Base-by-base conservation (phyloP, 2,888 invertebrate genomes). In the Phengaris alcon region DNA sequence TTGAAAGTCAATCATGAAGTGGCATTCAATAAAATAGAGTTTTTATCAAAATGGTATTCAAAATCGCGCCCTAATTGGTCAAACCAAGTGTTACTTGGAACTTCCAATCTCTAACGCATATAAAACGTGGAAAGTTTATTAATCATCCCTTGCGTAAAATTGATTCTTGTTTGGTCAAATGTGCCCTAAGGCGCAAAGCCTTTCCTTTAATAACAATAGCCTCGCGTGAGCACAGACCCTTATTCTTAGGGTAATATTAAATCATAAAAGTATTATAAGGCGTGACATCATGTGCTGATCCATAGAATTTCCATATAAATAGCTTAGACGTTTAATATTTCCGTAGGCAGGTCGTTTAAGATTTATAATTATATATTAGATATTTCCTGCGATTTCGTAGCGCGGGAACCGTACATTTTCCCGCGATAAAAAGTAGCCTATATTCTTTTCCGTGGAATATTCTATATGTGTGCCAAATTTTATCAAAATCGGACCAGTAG, bases 251-350 rank as follows among this genome's bases (percentile, higher is more conserved):
- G 70, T 70, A 22, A 70, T 72, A 35, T 54, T 72, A 72, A 72
- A 72, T 72, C 52, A 72, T 72, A 72, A 72, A 54, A 35, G 10
- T 22, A 52, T 22, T 54, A 52, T 51, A 72, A 72, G 52, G 54
- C 13, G 52, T 72, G 72, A 72, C 51, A 54, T 72, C 72, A 72
- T 72, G 35, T 51, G 35, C 35, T 35, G 68, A 46, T 68, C 44
- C 72, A 52, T 22, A 54, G 72, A 35, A 52, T 72, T 72, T 72
- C 72, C 72, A 72, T 72, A 72, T 54, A 72, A 72, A 72, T 72
- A 52, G 72, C 35, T 54, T 44, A 72, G 72, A 10, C 35, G 52
- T 13, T 72, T 72, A 70, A 70, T 70, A 52, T 69, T 15, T 9
- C 70, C 35, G 22, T 72, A 54, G 54, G 15, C 15, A 46, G 44